Evolutionary conservation across 2,888 invertebrate species (phyloP).

Genomic region (Dynastes grantii): DNA sequence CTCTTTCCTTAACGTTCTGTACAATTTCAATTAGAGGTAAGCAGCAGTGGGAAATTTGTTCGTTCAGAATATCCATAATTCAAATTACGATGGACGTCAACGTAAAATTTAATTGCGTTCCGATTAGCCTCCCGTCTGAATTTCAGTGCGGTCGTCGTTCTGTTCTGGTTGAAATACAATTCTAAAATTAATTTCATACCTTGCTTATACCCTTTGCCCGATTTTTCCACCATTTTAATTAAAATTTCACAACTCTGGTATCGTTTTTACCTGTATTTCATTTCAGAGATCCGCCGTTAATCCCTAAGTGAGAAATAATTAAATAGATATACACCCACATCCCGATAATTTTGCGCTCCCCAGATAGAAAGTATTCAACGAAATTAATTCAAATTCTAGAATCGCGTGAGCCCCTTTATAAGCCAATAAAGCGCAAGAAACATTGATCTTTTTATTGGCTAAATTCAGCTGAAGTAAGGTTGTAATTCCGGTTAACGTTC

Average conservation of each 20-base stretch:
- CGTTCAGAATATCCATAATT: slow-evolving; percentile 9
- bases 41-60: background rate
- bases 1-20: no score
- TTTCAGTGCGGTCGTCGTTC: slow-evolving; percentile 1
- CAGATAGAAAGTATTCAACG: background rate
- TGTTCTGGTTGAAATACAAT: background rate
- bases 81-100: slow-evolving; percentile 2
- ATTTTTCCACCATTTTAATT: slow-evolving; percentile 19
- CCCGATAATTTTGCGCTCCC: background rate
- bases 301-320: slow-evolving; percentile 11
- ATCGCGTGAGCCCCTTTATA: background rate
- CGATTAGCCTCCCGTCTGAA: slow-evolving; percentile 13
- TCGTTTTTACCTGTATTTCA: slow-evolving; percentile 14
- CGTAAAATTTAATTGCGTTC: slow-evolving; percentile 14
- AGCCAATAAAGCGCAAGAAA: background rate
- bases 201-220: background rate
- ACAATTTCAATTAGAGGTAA: background rate
- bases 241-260: slow-evolving; percentile 10
- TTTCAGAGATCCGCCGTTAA: background rate
- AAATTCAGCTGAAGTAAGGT: no score
- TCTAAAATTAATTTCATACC: slow-evolving; percentile 13
- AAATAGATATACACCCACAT: background rate
- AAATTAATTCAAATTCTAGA: background rate
- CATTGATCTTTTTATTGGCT: background rate
- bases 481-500: background rate